Evolutionary conservation across 2,797 vertebrate genomes (phyloP).

Genomic region (Eleutherodactylus coqui): DNA sequence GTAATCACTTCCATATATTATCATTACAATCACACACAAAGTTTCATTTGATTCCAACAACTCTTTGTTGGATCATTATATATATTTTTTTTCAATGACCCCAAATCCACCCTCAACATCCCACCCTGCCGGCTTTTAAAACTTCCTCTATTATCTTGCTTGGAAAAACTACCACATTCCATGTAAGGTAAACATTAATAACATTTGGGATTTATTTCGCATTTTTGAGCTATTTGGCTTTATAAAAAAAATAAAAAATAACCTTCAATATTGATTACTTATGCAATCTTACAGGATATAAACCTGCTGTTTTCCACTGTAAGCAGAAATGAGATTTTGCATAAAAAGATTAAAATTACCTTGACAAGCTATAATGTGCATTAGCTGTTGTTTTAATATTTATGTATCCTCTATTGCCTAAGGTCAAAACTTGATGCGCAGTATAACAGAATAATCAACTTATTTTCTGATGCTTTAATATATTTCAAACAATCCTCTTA

Average conservation of each 20-base stretch:
- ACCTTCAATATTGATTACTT: slow-evolving; percentile 21
- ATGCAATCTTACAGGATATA: neutral
- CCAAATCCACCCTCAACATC: too few species aligned
- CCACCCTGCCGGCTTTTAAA: neutral
- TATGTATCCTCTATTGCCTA: neutral
- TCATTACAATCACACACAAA: too few species aligned
- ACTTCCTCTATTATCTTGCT: neutral
- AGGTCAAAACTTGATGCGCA: neutral
- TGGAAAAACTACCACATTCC: too few species aligned
- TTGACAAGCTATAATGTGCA: slow-evolving; percentile 7
- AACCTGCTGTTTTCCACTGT: slow-evolving; percentile 8
- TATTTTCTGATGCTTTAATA: neutral
- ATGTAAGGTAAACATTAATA: neutral
- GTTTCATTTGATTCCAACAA: too few species aligned
- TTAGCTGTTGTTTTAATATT: neutral
- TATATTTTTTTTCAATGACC: too few species aligned
- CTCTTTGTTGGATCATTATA: too few species aligned
- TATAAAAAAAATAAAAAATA: neutral
- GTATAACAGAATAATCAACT: neutral
- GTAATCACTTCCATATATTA: too few species aligned
- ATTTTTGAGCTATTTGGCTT: neutral
- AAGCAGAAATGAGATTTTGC: slow-evolving; percentile 17
- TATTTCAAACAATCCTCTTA: too few species aligned
- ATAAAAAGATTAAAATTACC: slow-evolving; percentile 12
- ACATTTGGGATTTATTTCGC: neutral